Base-by-base conservation (phyloP, 2,113 vertebrate genomes). In the Elgaria multicarinata region DNA sequence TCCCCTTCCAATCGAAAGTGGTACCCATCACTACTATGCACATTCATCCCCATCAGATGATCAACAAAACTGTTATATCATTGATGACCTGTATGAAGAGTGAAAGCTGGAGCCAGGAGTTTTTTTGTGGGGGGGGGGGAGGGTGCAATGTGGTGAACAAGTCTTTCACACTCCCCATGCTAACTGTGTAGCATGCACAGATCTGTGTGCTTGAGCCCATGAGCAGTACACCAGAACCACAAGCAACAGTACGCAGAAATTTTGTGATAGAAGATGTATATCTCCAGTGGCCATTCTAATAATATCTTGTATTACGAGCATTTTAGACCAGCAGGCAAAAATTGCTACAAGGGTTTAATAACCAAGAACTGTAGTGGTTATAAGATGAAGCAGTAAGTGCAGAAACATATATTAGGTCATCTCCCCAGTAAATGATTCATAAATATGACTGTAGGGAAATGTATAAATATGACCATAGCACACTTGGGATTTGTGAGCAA, bases 251-350 rank as follows among this genome's bases (percentile, higher is more conserved):
- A 6, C 39, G 33, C 6, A 62, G 53, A 75, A 86, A 64, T 76
- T n/a, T 18, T 42, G 1, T 16, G n/a, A 0, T 26, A 16, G 66
- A 0, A 6, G 20, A 16, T n/a, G 42, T 33, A 0, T 12, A n/a
- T n/a, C 42, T 24, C 42, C 36, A 7, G 2, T n/a, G 28, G 33
- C 64, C 33, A 7, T 66, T 76, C 42, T 33, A 42, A 62, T 76
- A 39, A 24, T 33, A 50, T 50, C 22, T 46, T 78, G 24, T 79
- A 42, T 50, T 67, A 58, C 53, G n/a, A 3, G 33, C 8, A 44
- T 33, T 46, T 33, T 14, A 66, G 72, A 44, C 85, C 67, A 87
- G 39, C 28, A 42, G 39, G 24, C 18, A 1, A 36, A 42, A 66
- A 50, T 67, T 33, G 4, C n/a, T 79, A 36, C 86, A 28, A 53